Evolutionary conservation across 1,140 invertebrate genomes (phyloP).

Genomic region (Spodoptera frugiperda): DNA sequence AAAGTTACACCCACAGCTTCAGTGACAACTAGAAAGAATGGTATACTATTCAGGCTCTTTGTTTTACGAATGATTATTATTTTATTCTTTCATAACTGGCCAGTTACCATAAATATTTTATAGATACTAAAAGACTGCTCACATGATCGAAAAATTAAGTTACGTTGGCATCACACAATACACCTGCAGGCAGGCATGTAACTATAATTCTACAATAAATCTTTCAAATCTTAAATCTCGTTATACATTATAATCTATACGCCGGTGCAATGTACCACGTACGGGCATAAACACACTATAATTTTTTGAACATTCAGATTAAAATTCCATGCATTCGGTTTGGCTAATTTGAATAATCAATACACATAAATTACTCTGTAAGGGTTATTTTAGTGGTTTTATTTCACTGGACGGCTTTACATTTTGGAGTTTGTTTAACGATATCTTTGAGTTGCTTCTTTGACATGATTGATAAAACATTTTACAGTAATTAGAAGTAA

Average conservation of each 20-base stretch:
- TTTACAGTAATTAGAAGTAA: conserved; percentile 25
- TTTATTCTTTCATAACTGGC: too few species aligned
- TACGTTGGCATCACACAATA: conserved; percentile 10
- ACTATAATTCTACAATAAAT: conserved; percentile 46
- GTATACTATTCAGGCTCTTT: too few species aligned
- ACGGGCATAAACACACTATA: conserved; percentile 46
- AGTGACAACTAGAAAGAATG: too few species aligned
- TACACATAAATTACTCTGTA: conserved; percentile 53
- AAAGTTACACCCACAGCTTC: too few species aligned
- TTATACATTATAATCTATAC: conserved; percentile 36
- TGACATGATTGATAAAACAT: conserved; percentile 34
- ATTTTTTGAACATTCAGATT: conserved; percentile 52
- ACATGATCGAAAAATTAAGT: conserved; percentile 31
- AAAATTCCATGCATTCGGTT: conserved; percentile 55
- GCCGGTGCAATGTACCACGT: conserved; percentile 29
- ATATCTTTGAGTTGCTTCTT: conserved; percentile 5
- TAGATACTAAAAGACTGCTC: not conserved
- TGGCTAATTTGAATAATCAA: conserved; percentile 55
- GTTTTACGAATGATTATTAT: too few species aligned
- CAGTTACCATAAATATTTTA: not conserved
- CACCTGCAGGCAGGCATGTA: conserved; percentile 32
- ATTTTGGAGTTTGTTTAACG: conserved; percentile 45
- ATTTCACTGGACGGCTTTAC: conserved; percentile 40
- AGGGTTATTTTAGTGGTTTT: conserved; percentile 49
- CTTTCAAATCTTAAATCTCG: conserved; percentile 46